Base-by-base conservation (phyloP, 2,888 invertebrate species). In the Phengaris alcon region DNA sequence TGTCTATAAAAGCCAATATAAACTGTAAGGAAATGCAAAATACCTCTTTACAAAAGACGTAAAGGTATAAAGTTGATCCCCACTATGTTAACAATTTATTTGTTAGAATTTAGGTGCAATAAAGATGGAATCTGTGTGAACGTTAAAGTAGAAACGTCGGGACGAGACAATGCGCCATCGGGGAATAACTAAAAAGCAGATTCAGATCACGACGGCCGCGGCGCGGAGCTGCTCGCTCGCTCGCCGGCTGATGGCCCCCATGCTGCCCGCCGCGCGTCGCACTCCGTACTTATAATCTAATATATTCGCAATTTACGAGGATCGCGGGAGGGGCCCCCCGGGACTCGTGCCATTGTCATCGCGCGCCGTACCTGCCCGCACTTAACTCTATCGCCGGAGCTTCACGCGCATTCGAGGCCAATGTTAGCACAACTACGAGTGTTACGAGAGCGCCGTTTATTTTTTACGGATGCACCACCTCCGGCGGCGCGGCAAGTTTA, bases 291-390 rank as follows among this genome's bases (percentile, higher is more conserved):
- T 92, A 92, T 93, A 91, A 93, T 93, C 91, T 93, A 93, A 93
- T 93, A 93, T 92, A 93, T 92, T 91, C 90, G 90, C 91, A 93
- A 93, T 93, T 92, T 91, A 92, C 90, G 91, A 89, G 91, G 90
- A 90, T 91, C 91, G 88, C 88, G 85, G 86, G 84, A 87, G 86
- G 84, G 87, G 86, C 83, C 92, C 90, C 82, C 82, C 79, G 92
- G 92, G 91, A 90, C 85, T 86, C 85, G 84, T 91, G 88, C 86
- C 84, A 85, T 91, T 92, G 92, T 92, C 91, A 91, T 90, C 93
- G 87, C 87, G 85, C 84, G 79, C 82, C 86, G 86, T 88, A 89
- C 90, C 89, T 90, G 88, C 82, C 81, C 88, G 90, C 91, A 91
- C 86, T 90, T 89, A 86, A 87, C 86, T 88, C 86, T 86, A 87